phyloP scores from a whole-genome alignment of 1,140 invertebrate species.

The Cydia strobilella region DNA sequence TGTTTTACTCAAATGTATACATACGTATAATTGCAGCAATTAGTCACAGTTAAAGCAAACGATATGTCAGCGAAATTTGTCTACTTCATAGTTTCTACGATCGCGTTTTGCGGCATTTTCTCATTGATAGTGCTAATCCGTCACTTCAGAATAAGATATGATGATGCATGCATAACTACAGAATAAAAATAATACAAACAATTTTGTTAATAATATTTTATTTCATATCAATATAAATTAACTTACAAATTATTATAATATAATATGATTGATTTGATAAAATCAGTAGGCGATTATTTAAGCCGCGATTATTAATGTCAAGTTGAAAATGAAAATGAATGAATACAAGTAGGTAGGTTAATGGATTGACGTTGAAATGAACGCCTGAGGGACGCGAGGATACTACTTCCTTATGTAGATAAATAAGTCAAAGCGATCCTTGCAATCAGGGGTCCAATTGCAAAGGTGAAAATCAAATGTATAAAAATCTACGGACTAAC shows the following conservation, averaged over 20 bases:
- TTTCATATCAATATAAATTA: constrained; percentile 69
- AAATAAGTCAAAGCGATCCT: constrained; percentile 72
- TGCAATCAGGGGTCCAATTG: constrained; percentile 36
- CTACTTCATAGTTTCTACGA: neutral
- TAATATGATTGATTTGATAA: constrained; percentile 65
- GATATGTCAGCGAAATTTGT: constrained; percentile 24
- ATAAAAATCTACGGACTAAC: constrained; percentile 46
- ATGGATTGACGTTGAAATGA: constrained; percentile 26
- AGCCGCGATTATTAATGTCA: constrained; percentile 57
- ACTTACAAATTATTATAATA: constrained; percentile 47
- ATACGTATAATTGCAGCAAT: neutral
- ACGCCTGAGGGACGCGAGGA: constrained; percentile 40
- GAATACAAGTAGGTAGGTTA: constrained; percentile 38
- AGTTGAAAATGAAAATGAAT: constrained; percentile 42
- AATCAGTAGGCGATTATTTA: constrained; percentile 65
- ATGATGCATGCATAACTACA: neutral
- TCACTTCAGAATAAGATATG: too few relatives aligned
- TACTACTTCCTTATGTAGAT: constrained; percentile 66
- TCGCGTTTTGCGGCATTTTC: neutral
- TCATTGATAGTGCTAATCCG: neutral
- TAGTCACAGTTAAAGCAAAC: neutral
- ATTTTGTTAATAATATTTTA: constrained; percentile 70
- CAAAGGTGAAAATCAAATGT: constrained; percentile 36
- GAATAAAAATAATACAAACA: constrained; percentile 42
- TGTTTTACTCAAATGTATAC: neutral